phyloP scores from a whole-genome alignment of 2,797 vertebrate genomes.

The Pangasius larnaudii region DNA sequence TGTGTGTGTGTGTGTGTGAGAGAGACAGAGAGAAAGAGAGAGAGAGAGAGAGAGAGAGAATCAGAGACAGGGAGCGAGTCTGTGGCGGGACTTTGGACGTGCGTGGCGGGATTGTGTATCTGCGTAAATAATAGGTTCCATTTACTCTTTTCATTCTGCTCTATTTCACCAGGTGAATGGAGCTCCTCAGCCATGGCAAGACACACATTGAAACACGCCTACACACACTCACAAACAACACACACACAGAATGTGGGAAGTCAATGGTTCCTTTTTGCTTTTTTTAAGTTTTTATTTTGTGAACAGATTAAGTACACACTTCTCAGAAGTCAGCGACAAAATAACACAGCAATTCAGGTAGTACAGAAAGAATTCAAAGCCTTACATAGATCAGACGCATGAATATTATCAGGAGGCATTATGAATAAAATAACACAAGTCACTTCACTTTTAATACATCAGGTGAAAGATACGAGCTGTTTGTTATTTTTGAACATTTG shows the following conservation, averaged over 20 bases:
- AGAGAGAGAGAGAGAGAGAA: background rate
- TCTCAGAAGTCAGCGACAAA: slow-evolving; percentile 23
- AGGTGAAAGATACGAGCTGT: background rate
- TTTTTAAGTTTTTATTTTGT: slow-evolving; percentile 23
- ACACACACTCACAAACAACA: slow-evolving; percentile 28
- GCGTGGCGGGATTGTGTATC: slow-evolving; percentile 71
- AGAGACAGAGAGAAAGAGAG: background rate
- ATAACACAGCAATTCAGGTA: background rate
- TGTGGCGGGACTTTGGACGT: slow-evolving; percentile 37
- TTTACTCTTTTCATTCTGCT: slow-evolving; percentile 95
- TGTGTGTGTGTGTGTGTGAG: background rate
- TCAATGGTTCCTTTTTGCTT: slow-evolving; percentile 33
- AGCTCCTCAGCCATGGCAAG: slow-evolving; percentile 43
- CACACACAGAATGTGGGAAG: slow-evolving; percentile 38
- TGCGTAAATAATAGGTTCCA: slow-evolving; percentile 82
- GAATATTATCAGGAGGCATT: background rate
- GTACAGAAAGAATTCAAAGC: slow-evolving; percentile 10
- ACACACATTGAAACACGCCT: slow-evolving; percentile 34
- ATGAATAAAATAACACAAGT: background rate
- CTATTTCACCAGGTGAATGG: slow-evolving; percentile 98
- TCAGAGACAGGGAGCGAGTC: slow-evolving; percentile 10
- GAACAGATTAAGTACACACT: background rate
- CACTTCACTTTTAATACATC: background rate
- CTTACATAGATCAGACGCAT: background rate
- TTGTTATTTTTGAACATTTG: background rate